Evolutionary conservation across 2,113 vertebrate species (phyloP), one percentile per base, ranked within the genome.

Genomic region (Hylia prasina): DNA sequence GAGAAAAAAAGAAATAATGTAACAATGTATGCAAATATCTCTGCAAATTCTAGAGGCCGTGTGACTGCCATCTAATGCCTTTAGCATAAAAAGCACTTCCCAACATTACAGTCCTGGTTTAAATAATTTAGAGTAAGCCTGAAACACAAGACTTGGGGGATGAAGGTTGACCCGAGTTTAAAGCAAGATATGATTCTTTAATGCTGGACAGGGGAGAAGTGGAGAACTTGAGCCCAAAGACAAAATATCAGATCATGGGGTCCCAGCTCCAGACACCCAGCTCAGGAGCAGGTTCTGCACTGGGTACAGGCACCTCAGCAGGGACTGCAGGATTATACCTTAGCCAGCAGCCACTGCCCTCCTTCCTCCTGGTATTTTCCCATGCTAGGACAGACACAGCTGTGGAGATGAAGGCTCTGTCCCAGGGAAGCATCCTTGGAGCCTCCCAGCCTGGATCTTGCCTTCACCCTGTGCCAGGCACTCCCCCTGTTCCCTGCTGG

Each of bases 121-220:
- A 45, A 90, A 92, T 95, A 42, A 88, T 83, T 88, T 50, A 86
- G 80, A 63, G 40, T 7, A 15, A 82, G 54, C 33, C 28, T 58
- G 92, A 88, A 94, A 92, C 50, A 72, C 48, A 63, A 80, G 71
- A 89, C 63, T 20, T 77, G 54, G 79, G 65, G 47, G 69, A 50
- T 1, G 1, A 63, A 92, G 71, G 79, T 72, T 90, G 87, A 93
- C 45, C 57, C 0, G 0, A 80, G 68, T 61, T 79, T 80, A 88
- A 92, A 86, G 71, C n/a, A 53, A 73, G 63, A 15, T 53, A 57
- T 10, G 40, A 91, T 35, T 70, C 71, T 76, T 88, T 53, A 77
- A 61, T 82, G 66, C 14, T 25, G 45, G 27, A 11, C 1, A 45
- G 42, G 1, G 4, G 15, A 50, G 61, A 44, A 82, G 22, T 9